phyloP scores from a whole-genome alignment of 2,888 invertebrate genomes.

The Platycheirus albimanus region DNA sequence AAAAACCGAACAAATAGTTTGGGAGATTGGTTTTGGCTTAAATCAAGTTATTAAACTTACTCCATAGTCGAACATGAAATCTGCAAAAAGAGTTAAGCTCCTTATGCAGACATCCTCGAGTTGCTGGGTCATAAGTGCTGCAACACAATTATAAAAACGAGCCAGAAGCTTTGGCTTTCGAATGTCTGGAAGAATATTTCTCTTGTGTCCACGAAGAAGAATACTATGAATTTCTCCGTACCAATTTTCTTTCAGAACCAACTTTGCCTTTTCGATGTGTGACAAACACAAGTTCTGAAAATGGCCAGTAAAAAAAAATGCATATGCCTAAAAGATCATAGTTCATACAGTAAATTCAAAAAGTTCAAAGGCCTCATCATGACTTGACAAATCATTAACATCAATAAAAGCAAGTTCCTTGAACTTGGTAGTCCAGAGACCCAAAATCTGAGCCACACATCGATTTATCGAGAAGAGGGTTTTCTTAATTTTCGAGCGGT shows the following conservation, averaged over 20 bases:
- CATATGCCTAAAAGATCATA: not conserved
- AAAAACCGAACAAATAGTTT: constrained; percentile 76
- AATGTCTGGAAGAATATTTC: constrained; percentile 87
- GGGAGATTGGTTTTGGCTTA: too few species aligned
- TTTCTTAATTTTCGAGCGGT: constrained; percentile 84
- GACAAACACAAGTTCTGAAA: constrained; percentile 81
- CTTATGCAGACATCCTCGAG: constrained; percentile 91
- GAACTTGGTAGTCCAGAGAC: constrained; percentile 91
- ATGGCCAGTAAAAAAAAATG: not conserved
- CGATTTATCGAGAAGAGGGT: constrained; percentile 91
- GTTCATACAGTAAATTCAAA: constrained; percentile 80
- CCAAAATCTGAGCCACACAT: constrained; percentile 90
- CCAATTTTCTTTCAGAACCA: constrained; percentile 85
- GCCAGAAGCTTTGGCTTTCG: constrained; percentile 86
- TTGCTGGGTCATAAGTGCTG: constrained; percentile 94
- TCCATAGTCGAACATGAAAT: constrained; percentile 89
- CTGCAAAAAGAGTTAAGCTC: constrained; percentile 90
- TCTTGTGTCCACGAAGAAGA: constrained; percentile 85
- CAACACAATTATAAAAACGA: constrained; percentile 93
- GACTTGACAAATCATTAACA: constrained; percentile 80
- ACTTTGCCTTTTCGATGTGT: constrained; percentile 88
- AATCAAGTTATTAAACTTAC: too few species aligned
- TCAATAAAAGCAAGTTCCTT: constrained; percentile 83
- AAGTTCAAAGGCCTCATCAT: constrained; percentile 80
- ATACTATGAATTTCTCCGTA: constrained; percentile 81